These are phyloP conservation scores for Zosterops lateralis DNA, from an alignment of 2,113 vertebrate species.

Conservation along the genomic window DNA sequence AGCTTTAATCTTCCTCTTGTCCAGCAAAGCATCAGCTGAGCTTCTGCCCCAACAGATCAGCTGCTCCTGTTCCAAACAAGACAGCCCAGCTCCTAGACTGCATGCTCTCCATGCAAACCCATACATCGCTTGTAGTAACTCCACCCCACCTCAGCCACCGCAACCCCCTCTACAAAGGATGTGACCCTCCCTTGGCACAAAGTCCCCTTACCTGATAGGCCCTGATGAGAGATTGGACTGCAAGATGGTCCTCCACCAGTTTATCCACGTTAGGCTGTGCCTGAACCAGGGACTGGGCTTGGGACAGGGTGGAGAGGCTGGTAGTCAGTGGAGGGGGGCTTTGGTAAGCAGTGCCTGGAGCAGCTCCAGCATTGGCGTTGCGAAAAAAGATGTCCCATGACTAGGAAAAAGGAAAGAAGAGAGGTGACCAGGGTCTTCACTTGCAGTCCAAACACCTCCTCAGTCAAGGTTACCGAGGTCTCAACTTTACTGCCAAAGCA, in stretches of 20 bases:
- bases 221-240: constrained; percentile 92
- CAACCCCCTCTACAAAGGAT: background rate
- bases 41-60: background rate
- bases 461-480: rapidly evolving
- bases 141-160: background rate
- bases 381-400: constrained; percentile 96
- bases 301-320: constrained; percentile 63
- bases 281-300: constrained; percentile 72
- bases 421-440: background rate
- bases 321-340: constrained; percentile 78
- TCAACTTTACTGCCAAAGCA: background rate
- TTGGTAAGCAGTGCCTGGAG: constrained; percentile 88
- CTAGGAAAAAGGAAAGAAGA: constrained; percentile 67
- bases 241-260: constrained; percentile 90
- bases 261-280: constrained; percentile 85
- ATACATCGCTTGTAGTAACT: rapidly evolving
- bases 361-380: constrained; percentile 84
- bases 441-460: background rate
- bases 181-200: rapidly evolving
- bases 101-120: background rate
- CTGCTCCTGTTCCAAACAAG: background rate
- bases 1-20: background rate
- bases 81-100: background rate
- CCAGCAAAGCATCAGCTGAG: background rate
- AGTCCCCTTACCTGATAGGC: constrained; percentile 86